Evolutionary conservation across 2,888 invertebrate species (phyloP), one percentile per base, ranked within the genome.

Genomic region (Abrostola tripartita): DNA sequence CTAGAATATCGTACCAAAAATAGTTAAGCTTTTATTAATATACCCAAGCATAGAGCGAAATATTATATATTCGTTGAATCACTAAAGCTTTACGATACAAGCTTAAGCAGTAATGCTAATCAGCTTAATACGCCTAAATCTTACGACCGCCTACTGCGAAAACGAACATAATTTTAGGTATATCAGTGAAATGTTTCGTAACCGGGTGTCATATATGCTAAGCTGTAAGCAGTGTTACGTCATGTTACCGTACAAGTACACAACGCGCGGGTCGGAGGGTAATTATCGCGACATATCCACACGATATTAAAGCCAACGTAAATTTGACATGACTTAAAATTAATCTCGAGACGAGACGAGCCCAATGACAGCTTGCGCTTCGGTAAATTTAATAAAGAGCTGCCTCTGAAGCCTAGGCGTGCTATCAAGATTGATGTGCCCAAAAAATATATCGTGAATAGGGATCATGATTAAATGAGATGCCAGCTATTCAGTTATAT

Each of bases 361-460:
- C 81, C 85, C 83, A 82, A 88, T 81, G 84, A 81, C 82, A 77
- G 82, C 77, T 76, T 81, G 79, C 80, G 87, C 84, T 86, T 85
- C 81, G 79, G 81, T 83, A 86, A 90, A 91, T 92, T 92, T 93
- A 93, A 93, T 93, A 93, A 92, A 92, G 90, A 89, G 81, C 81
- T 76, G 80, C 81, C 79, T 82, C 79, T 75, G 78, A 85, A 83
- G 85, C 87, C 82, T 81, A 82, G 77, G 78, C 83, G 81, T 79
- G 79, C 79, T 81, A 82, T 84, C 72, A 90, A 92, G 92, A 93
- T 93, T 92, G 92, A 93, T 92, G 92, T 87, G 82, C 74, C 81
- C 72, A 85, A 87, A 85, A 85, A 85, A 86, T 79, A 81, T 79
- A 81, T 74, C 81, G 82, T 77, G 81, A 84, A 78, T 85, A 84